Evolutionary conservation across 2,113 vertebrate species (phyloP).

Genomic region (Accipiter virgatus): DNA sequence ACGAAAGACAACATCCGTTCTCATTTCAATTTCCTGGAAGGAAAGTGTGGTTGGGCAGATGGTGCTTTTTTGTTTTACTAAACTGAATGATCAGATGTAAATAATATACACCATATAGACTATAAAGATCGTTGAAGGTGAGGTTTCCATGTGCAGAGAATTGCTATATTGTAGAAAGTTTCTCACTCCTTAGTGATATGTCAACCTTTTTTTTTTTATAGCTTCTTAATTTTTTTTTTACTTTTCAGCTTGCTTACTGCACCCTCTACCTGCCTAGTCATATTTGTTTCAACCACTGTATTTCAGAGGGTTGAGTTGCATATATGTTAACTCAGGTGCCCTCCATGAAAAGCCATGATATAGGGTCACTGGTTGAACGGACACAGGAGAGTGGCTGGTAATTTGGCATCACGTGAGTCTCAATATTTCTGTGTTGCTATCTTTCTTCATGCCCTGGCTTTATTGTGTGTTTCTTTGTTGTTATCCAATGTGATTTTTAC

Average conservation of each 20-base stretch:
- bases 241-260: neutral
- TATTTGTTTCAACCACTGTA: neutral
- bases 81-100: conserved; percentile 69
- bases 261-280: neutral
- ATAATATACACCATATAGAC: conserved; percentile 27
- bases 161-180: neutral
- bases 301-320: neutral
- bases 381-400: neutral
- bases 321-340: neutral
- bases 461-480: neutral
- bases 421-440: neutral
- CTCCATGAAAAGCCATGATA: neutral
- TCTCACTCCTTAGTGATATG: neutral
- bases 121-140: conserved; percentile 3
- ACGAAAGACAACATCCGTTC: conserved; percentile 79
- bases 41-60: conserved; percentile 77
- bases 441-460: neutral
- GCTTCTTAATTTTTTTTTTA: neutral
- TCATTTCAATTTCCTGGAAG: conserved; percentile 82
- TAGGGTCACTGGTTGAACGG: neutral
- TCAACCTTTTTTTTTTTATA: neutral
- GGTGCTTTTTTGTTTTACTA: conserved; percentile 74
- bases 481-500: neutral
- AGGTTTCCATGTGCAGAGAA: neutral
- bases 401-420: conserved; percentile 34